Evolutionary conservation across 1,140 invertebrate species (phyloP).

Genomic region (Diorhabda elongata): DNA sequence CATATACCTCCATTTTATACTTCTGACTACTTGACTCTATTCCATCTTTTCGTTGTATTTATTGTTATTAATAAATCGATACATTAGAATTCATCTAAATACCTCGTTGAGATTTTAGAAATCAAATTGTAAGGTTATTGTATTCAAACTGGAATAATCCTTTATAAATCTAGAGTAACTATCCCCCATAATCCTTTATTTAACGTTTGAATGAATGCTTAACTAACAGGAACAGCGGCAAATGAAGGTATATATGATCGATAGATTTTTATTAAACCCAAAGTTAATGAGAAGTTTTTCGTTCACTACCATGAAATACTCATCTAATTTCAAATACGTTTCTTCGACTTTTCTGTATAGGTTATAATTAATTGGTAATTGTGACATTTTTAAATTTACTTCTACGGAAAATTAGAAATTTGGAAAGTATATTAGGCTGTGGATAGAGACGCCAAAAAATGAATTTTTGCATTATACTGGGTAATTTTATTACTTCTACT

Average conservation of each 20-base stretch:
- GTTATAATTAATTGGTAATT: neutral
- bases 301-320: slow-evolving; percentile 1
- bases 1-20: too few relatives aligned
- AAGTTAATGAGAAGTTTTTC: neutral
- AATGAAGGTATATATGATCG: neutral
- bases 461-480: too few relatives aligned
- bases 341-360: neutral
- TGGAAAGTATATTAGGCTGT: neutral
- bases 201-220: neutral
- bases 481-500: too few relatives aligned
- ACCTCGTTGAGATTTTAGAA: slow-evolving; percentile 2
- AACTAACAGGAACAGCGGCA: neutral
- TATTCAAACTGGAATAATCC: neutral
- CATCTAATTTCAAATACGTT: neutral
- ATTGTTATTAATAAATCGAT: too few relatives aligned
- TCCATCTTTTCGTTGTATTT: too few relatives aligned
- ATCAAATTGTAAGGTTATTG: neutral
- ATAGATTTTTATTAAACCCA: neutral
- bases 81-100: neutral
- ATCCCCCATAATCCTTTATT: slow-evolving; percentile 2
- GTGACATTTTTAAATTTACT: neutral
- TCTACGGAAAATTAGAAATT: neutral
- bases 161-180: slow-evolving; percentile 1
- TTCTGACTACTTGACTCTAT: too few relatives aligned
- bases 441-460: neutral